Conservation (phyloP, 1,140 invertebrate species). For the Drosophila sucinea region DNA sequence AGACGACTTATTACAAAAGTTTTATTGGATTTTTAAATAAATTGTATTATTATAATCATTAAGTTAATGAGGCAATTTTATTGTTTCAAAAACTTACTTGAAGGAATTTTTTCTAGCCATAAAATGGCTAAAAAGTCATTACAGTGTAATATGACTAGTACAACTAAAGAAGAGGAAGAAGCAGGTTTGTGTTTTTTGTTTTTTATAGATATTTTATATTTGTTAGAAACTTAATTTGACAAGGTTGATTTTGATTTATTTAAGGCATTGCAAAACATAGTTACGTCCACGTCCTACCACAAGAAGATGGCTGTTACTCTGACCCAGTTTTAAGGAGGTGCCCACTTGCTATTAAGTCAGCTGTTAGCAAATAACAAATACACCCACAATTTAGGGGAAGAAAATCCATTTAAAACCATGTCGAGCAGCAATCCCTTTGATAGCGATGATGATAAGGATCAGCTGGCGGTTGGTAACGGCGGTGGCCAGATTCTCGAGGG, state of each 20-base stretch:
- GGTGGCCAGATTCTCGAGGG: slow-evolving; percentile 91
- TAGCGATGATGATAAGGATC: slow-evolving; percentile 68
- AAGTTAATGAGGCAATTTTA: too few relatives aligned
- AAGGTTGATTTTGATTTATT: neutral
- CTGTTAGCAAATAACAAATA: slow-evolving; percentile 36
- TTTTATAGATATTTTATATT: neutral
- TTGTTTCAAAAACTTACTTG: too few relatives aligned
- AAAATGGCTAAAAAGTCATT: neutral
- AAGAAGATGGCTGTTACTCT: neutral
- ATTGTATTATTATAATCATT: too few relatives aligned
- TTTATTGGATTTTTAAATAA: too few relatives aligned
- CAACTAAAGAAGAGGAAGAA: neutral
- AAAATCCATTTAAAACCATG: slow-evolving; percentile 39
- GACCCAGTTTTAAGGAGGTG: neutral
- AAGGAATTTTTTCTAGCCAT: neutral
- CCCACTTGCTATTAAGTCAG: neutral
- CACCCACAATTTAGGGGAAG: slow-evolving; percentile 54
- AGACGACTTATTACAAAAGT: neutral
- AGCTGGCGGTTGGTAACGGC: slow-evolving; percentile 55
- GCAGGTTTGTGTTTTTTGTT: neutral
- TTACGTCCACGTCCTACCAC: neutral
- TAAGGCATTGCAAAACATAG: neutral
- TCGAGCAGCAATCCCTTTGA: slow-evolving; percentile 70
- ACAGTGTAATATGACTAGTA: neutral
- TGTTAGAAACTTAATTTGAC: neutral